Conservation (phyloP, 2,888 invertebrate species). For the Neelides folsomi region DNA sequence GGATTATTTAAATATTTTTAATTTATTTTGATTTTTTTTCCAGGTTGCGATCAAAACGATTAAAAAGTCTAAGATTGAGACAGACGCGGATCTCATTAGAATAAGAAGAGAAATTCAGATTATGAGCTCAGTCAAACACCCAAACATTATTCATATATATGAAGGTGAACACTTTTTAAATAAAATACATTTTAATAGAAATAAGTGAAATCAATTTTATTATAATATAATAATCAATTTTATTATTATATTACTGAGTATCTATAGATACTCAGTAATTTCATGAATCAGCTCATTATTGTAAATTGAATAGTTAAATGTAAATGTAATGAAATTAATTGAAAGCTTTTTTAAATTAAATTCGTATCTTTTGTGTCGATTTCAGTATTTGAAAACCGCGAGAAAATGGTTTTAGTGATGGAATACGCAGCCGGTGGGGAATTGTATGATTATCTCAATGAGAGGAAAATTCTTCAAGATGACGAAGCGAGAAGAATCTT, state of each 20-base stretch:
- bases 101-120: conserved; percentile 96
- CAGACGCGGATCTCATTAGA: conserved; percentile 87
- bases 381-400: conserved; percentile 96
- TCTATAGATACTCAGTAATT: no score
- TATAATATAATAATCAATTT: no score
- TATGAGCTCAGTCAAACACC: conserved; percentile 96
- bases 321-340: no score
- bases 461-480: conserved; percentile 77
- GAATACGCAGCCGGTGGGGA: conserved; percentile 98
- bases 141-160: conserved; percentile 97
- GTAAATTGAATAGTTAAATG: no score
- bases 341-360: no score
- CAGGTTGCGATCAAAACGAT: conserved; percentile 92
- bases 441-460: conserved; percentile 89
- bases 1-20: no score
- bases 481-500: conserved; percentile 88
- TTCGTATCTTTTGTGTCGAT: conserved; percentile 34
- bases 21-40: background rate
- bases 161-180: conserved; percentile 79
- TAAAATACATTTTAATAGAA: no score
- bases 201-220: no score
- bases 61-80: conserved; percentile 91
- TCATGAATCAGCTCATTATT: no score
- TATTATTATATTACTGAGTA: no score
- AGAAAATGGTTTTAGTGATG: conserved; percentile 99